These are phyloP conservation scores for Neoseiulus cucumeris DNA, from an alignment of 1,140 invertebrate genomes.

Conservation along the genomic window DNA sequence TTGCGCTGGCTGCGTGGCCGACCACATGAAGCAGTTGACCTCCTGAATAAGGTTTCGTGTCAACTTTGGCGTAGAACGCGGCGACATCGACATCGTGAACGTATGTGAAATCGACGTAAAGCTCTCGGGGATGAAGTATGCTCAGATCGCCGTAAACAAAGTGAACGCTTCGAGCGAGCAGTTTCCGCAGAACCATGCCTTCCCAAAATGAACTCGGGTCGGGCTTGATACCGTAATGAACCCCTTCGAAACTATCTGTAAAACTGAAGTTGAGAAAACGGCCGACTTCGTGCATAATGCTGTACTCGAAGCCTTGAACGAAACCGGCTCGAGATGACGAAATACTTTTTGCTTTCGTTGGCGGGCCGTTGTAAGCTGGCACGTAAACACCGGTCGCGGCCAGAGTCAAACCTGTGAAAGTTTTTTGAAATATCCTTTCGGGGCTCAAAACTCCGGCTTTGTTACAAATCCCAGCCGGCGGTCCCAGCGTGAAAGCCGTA, in stretches of 20 bases:
- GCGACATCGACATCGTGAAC: background rate
- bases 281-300: background rate
- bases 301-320: background rate
- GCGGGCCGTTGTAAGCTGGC: background rate
- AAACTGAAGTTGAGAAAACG: background rate
- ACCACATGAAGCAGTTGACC: background rate
- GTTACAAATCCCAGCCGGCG: background rate
- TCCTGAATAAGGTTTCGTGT: background rate
- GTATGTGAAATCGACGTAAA: background rate
- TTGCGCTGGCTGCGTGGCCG: background rate
- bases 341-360: background rate
- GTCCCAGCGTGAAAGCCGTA: background rate
- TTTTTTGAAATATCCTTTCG: background rate
- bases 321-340: background rate
- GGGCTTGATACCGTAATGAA: background rate
- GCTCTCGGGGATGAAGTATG: background rate
- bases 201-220: background rate
- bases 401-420: background rate
- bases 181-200: background rate
- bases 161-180: background rate
- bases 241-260: background rate
- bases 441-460: background rate
- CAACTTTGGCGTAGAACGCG: background rate
- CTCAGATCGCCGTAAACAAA: background rate
- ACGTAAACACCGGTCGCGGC: background rate